Conservation (phyloP, 2,113 vertebrate species). For the Electrona antarctica region DNA sequence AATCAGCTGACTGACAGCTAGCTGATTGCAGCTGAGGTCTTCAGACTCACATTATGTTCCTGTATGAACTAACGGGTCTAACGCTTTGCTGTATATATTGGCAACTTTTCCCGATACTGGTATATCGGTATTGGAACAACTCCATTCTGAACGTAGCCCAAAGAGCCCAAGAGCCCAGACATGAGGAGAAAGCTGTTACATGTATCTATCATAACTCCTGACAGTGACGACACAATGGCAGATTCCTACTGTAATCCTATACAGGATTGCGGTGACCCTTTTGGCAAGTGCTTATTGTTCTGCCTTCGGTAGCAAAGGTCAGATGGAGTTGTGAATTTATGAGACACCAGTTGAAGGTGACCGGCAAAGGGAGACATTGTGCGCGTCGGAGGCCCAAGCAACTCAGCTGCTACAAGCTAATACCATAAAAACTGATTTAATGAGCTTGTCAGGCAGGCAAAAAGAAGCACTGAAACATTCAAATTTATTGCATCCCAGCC, state of each 20-base stretch:
- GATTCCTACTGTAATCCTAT: conserved; percentile 39
- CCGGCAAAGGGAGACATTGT: conserved; percentile 22
- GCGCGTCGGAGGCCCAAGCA: background rate
- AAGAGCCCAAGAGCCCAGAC: background rate
- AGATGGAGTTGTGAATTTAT: conserved; percentile 47
- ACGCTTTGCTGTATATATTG: no score
- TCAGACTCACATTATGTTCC: no score
- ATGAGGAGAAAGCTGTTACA: background rate
- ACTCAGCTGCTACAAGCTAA: conserved; percentile 23
- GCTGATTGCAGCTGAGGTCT: no score
- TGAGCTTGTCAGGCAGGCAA: conserved; percentile 16
- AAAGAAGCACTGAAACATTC: conserved; percentile 1
- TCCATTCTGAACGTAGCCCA: background rate
- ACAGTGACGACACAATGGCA: conserved; percentile 22
- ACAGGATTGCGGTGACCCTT: conserved; percentile 21
- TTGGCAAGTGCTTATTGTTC: conserved; percentile 24
- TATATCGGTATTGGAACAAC: no score
- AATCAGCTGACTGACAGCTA: no score
- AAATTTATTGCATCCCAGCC: background rate
- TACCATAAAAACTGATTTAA: conserved; percentile 19
- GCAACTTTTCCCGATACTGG: no score
- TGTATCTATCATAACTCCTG: background rate
- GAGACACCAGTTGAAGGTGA: conserved; percentile 36
- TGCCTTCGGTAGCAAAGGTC: conserved; percentile 33
- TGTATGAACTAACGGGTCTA: no score